Base-by-base conservation (phyloP, 2,797 vertebrate genomes). In the Sebastes minor region DNA sequence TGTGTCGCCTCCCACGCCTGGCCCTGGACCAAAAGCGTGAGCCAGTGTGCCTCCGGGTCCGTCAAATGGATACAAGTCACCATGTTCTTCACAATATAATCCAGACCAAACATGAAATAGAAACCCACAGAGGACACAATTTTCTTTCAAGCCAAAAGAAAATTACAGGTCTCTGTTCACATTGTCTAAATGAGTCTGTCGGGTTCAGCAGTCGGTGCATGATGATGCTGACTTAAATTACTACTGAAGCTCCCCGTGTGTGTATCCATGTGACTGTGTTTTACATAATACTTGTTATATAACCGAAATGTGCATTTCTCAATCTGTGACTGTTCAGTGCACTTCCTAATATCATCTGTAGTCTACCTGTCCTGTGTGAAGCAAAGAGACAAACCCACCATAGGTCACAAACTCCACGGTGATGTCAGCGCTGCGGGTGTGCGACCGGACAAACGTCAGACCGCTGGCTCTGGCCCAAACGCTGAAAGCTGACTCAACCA, bases 1-100 rank as follows among this genome's bases (percentile, higher is more conserved):
- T 2, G 94, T 92, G 78, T 97, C 96, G 35, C 96, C 95, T 69
- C 96, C 96, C 0, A 93, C 63, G 1, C 90, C 95, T 13, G 82
- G 82, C 8, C 95, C 90, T 0, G 95, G 96, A 6, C 95, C 94
- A 0, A 93, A 97, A 38, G 96, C 96, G 22, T 96, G 95, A 76
- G 96, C 96, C 84, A 97, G 27, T 0, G 95, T 96, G 0, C 95
- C 94, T 72, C 93, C 86, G 42, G 96, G 95, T 14, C 96, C 96
- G 4, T 96, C 96, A 64, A 97, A 97, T 2, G 96, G 95, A 76
- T 91, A 95, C 66, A 95, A 91, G 88, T 96, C 94, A 0, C 95
- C 91, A 38, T 97, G 97, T 10, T 72, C 96, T 97, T 86, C 59
- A 78, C 59, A 1, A 56, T 20, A 66, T 9, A 75, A 78, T 32